phyloP scores from a whole-genome alignment of 2,888 invertebrate species.

The Lucinisca nassula region DNA sequence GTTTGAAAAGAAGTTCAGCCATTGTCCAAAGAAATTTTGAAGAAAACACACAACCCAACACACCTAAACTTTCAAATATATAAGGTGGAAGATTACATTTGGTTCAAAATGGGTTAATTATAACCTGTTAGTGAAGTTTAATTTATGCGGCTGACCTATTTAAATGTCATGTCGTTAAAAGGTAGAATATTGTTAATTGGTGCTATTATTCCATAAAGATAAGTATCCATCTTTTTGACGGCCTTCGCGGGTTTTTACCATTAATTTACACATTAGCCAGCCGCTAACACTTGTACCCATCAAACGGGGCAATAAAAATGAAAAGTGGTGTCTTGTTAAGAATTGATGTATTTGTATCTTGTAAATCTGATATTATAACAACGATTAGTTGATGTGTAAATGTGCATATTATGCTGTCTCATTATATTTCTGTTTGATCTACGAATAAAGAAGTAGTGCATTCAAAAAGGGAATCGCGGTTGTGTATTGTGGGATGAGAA shows the following conservation, averaged over 20 bases:
- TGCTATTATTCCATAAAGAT: conserved; percentile 1
- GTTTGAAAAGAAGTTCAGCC: no score
- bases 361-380: not conserved
- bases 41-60: no score
- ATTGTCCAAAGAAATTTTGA: no score
- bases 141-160: not conserved
- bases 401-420: not conserved
- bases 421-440: no score
- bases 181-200: not conserved
- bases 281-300: not conserved
- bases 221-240: conserved; percentile 7
- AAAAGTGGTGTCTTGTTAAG: not conserved
- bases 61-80: no score
- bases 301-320: not conserved
- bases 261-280: conserved; percentile 8
- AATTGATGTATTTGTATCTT: conserved; percentile 1
- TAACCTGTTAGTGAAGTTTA: not conserved
- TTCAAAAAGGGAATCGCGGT: no score
- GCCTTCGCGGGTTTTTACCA: not conserved
- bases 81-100: no score
- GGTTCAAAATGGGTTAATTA: no score
- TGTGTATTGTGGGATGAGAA: no score
- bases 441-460: no score
- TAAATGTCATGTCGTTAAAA: not conserved
- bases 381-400: not conserved